phyloP scores from a whole-genome alignment of 23 tunicate species.

The Oikopleura dioica region DNA sequence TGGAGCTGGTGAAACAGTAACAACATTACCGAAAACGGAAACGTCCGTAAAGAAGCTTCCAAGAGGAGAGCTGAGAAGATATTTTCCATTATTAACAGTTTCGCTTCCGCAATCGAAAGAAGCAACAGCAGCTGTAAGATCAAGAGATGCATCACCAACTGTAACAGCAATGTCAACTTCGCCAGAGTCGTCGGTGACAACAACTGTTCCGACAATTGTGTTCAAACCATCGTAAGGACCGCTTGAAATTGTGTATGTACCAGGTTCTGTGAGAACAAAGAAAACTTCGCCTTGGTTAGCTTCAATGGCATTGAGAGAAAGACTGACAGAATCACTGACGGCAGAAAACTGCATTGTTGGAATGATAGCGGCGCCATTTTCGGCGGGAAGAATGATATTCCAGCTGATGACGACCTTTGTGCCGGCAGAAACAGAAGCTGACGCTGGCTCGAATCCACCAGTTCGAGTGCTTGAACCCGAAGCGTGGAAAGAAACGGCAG shows the following conservation, averaged over 20 bases:
- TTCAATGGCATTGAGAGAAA: background rate
- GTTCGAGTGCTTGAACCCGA: background rate
- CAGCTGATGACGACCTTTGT: background rate
- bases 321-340: background rate
- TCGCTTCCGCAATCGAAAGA: background rate
- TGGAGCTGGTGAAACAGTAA: background rate
- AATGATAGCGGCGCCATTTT: background rate
- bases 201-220: background rate
- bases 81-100: background rate
- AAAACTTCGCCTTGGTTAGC: background rate
- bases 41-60: background rate
- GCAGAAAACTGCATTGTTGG: constrained; percentile 5
- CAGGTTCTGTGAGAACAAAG: background rate
- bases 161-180: background rate
- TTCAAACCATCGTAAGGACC: background rate
- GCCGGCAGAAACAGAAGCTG: background rate
- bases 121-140: background rate
- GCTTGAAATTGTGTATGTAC: background rate
- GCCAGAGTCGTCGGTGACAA: background rate
- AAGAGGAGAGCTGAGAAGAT: background rate
- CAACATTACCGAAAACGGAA: background rate
- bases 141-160: background rate
- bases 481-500: background rate
- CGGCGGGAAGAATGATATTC: background rate
- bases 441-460: background rate